These are phyloP conservation scores for Plumapathes pennacea DNA, from an alignment of 92 coral and sea anemone genomes.

Conservation along the genomic window DNA sequence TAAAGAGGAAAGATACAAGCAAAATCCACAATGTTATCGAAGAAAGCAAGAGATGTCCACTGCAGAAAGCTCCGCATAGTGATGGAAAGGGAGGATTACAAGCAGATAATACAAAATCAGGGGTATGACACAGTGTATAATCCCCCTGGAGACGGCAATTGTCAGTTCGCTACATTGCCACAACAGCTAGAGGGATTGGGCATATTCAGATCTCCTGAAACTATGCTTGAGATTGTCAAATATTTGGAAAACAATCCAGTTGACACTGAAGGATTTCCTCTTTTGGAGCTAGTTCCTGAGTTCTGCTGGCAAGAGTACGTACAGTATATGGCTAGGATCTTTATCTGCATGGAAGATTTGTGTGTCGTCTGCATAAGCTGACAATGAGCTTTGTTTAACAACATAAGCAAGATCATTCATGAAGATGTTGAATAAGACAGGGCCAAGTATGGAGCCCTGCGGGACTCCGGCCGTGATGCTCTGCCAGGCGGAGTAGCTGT, in stretches of 20 bases:
- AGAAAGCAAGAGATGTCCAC: slow-evolving; percentile 8
- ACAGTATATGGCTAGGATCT: no score
- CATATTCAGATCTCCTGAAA: slow-evolving; percentile 41
- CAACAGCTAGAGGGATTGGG: slow-evolving; percentile 18
- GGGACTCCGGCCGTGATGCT: no score
- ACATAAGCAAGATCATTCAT: no score
- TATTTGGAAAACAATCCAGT: slow-evolving; percentile 17
- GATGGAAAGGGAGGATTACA: slow-evolving; percentile 37
- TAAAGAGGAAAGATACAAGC: slow-evolving; percentile 29
- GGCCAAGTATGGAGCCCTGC: no score
- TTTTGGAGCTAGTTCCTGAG: no score
- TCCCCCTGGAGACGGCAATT: slow-evolving; percentile 48
- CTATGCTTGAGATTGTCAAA: slow-evolving; percentile 29
- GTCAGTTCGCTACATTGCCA: slow-evolving; percentile 45
- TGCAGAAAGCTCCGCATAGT: slow-evolving; percentile 7
- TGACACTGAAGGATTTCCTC: no score
- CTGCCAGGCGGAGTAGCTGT: no score
- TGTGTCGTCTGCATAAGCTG: no score
- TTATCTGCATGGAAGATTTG: no score
- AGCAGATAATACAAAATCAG: slow-evolving; percentile 26
- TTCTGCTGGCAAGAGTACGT: no score
- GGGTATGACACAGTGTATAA: slow-evolving; percentile 30
- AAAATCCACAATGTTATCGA: neutral
- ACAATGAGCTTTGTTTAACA: no score
- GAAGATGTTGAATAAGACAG: no score